Conservation (phyloP, 2,113 vertebrate genomes). For the Eidolon helvum region DNA sequence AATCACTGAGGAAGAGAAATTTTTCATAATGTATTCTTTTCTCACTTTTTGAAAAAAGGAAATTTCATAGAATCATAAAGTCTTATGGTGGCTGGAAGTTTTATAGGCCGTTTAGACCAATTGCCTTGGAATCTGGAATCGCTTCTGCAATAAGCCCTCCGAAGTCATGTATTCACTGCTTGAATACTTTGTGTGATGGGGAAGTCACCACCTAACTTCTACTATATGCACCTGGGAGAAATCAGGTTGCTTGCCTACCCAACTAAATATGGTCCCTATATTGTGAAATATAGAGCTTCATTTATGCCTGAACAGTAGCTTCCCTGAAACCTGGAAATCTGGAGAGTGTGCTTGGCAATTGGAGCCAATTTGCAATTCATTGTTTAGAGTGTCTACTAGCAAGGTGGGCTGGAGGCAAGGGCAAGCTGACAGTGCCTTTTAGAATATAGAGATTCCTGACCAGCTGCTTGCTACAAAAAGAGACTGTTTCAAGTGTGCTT, state of each 20-base stretch:
- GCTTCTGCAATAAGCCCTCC: neutral
- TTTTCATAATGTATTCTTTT: neutral
- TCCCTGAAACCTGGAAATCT: slow-evolving; percentile 54
- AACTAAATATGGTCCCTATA: slow-evolving; percentile 16
- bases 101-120: neutral
- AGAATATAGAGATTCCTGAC: slow-evolving; percentile 42
- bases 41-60: neutral
- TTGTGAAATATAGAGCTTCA: slow-evolving; percentile 7
- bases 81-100: neutral
- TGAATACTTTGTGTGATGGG: neutral
- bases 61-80: neutral
- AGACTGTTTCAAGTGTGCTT: slow-evolving; percentile 24
- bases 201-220: neutral
- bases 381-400: slow-evolving; percentile 18
- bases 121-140: neutral
- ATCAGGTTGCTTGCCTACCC: neutral
- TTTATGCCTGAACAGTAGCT: slow-evolving; percentile 34
- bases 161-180: neutral
- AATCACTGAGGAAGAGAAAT: neutral
- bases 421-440: neutral
- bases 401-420: neutral
- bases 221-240: neutral
- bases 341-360: slow-evolving; percentile 53
- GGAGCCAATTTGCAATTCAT: slow-evolving; percentile 48
- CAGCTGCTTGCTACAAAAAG: slow-evolving; percentile 43